A percentile compares a stretch with the other conserved stretches of the same genome.
Evolutionary conservation across 2,113 vertebrate species (phyloP).

Genomic region (Poeciliopsis retropinna): DNA sequence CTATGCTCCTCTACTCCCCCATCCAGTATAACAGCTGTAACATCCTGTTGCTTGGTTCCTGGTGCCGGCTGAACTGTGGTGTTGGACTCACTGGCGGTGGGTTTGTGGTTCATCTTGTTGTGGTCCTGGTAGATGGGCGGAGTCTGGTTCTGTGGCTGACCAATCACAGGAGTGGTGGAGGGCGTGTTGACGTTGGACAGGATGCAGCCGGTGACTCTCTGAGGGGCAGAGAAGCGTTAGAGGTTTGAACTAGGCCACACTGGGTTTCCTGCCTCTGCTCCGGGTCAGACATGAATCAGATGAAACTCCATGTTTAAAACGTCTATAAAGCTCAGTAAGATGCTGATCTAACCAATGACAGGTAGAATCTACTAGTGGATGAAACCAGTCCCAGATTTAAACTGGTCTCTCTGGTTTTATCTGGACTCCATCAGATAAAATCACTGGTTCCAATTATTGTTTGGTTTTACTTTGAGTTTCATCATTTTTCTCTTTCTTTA

Average conservation of each 20-base stretch:
- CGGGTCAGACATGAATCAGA: too few species aligned
- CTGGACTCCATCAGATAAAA: too few species aligned
- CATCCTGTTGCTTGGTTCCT: too few species aligned
- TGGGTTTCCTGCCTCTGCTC: not conserved
- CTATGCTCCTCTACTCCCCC: not conserved
- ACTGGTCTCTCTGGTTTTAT: too few species aligned
- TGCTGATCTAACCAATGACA: not conserved
- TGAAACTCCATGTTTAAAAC: not conserved
- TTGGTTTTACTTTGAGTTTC: too few species aligned
- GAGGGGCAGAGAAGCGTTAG: constrained; percentile 24
- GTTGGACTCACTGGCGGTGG: constrained; percentile 84
- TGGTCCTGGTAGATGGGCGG: constrained; percentile 91
- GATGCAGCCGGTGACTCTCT: constrained; percentile 98
- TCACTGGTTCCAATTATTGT: too few species aligned
- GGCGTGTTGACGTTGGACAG: constrained; percentile 98
- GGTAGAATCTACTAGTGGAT: not conserved
- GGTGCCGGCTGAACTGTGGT: not conserved
- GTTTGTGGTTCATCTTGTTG: constrained; percentile 85
- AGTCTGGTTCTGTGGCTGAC: constrained; percentile 91
- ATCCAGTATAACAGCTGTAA: too few species aligned
- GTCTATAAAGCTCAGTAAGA: too few species aligned
- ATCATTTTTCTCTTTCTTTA: too few species aligned
- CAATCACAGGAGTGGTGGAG: constrained; percentile 92
- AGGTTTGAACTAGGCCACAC: not conserved
- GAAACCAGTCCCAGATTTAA: too few species aligned